phyloP scores from a whole-genome alignment of 2,888 invertebrate genomes.

The Drosophila glabriapex region DNA sequence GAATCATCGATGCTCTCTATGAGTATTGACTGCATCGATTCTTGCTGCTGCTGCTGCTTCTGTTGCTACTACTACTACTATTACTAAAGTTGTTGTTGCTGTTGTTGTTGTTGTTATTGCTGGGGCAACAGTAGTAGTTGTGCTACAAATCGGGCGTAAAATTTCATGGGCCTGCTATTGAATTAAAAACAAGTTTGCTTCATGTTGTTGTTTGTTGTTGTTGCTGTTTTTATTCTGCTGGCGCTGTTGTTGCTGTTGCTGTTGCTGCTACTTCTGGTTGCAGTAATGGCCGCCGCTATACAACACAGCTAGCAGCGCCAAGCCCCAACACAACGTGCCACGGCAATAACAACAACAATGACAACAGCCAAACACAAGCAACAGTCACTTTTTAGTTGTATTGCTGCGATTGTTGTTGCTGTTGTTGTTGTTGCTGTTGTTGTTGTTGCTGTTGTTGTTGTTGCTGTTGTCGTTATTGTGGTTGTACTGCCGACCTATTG shows the following conservation, averaged over 20 bases:
- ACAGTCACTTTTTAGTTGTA: constrained; percentile 67
- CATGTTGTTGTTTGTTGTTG: constrained; percentile 46
- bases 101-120: constrained; percentile 35
- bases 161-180: constrained; percentile 83
- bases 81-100: constrained; percentile 15
- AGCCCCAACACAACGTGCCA: constrained; percentile 60
- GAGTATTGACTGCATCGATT: constrained; percentile 20
- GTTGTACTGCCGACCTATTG: constrained; percentile 69
- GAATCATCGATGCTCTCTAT: constrained; percentile 26
- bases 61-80: constrained; percentile 23
- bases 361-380: constrained; percentile 39
- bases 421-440: constrained; percentile 18
- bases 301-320: constrained; percentile 48
- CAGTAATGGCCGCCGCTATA: constrained; percentile 68
- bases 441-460: constrained; percentile 18
- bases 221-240: constrained; percentile 16
- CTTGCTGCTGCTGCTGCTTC: constrained; percentile 19
- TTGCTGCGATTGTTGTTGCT: constrained; percentile 31
- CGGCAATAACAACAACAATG: constrained; percentile 48
- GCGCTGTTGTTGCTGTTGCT: constrained; percentile 20
- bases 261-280: constrained; percentile 64
- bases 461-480: constrained; percentile 43
- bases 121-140: constrained; percentile 79
- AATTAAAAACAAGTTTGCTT: constrained; percentile 78
- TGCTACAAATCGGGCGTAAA: constrained; percentile 83